Percentiles rank a stretch among this genome's conserved stretches.
Conservation (phyloP, 1,140 invertebrate species). For the Sipha flava region DNA sequence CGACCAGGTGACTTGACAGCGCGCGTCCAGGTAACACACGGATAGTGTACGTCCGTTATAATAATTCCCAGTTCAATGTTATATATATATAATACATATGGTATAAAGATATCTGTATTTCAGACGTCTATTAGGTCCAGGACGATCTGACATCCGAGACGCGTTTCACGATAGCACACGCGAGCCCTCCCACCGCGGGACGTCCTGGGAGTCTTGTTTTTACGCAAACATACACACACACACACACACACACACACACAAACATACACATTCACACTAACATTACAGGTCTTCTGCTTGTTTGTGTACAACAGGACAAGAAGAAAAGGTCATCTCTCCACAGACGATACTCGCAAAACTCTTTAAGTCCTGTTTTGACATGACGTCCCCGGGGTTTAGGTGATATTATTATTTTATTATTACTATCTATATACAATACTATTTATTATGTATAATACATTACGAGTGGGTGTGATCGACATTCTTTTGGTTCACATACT, state of each 20-base stretch:
- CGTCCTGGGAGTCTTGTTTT: neutral
- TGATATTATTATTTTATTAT: neutral
- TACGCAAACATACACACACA: neutral
- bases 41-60: neutral
- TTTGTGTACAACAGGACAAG: neutral
- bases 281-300: neutral
- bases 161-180: neutral
- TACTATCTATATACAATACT: neutral
- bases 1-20: neutral
- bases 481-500: neutral
- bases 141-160: neutral
- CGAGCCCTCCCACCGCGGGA: conserved; percentile 6
- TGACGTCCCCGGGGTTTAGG: neutral
- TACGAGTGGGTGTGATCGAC: neutral
- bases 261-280: no score
- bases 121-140: neutral
- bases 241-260: neutral
- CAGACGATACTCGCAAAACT: neutral
- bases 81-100: neutral
- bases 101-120: neutral
- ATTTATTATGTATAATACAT: no score
- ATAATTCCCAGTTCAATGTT: neutral
- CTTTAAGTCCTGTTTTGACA: neutral
- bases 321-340: neutral
- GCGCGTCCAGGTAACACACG: neutral